Base-by-base conservation (phyloP, 2,888 invertebrate genomes). In the Hylaea fasciaria region DNA sequence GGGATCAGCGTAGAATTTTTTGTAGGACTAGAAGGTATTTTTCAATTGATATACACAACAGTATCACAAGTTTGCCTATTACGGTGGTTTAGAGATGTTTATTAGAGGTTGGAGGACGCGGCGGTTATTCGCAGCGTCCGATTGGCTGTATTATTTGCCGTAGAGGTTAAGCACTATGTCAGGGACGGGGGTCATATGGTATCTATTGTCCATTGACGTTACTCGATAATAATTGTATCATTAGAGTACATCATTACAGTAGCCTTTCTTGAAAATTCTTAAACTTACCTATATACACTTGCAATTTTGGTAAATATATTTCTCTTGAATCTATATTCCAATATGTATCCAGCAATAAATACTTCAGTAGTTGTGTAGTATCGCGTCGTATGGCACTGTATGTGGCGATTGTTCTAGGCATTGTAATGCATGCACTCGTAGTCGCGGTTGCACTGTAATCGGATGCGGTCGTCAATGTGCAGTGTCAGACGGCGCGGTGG, bases 311-410 rank as follows among this genome's bases (percentile, higher is more conserved):
- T 89, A 90, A 88, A 88, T 88, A 88, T 91, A 91, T 89, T 90
- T 91, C 89, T 91, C 91, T 91, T 86, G 86, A 90, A 89, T 89
- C 89, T 91, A 89, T 90, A 89, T 91, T 89, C 91, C 89, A 87
- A 85, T 90, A 91, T 87, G 91, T 91, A 91, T 92, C 87, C 91
- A 91, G 91, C 91, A 92, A 92, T 92, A 92, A 91, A 90, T 89
- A 88, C 82, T 87, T 88, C 85, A 80, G 90, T 92, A 90, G 91
- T 83, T 83, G 85, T 86, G 89, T 91, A 91, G 91, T 82, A 85
- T 85, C 86, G 84, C 85, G 72, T 83, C 82, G 79, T 76, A 68
- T 84, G 88, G 85, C 88, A 83, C 80, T 80, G 78, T 16, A 44
- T 17, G 47, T 43, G 55, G 37, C 40, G n/a, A 37, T 12, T 2